phyloP scores from a whole-genome alignment of 2,113 vertebrate genomes.

The Epinephelus cyanopodus region DNA sequence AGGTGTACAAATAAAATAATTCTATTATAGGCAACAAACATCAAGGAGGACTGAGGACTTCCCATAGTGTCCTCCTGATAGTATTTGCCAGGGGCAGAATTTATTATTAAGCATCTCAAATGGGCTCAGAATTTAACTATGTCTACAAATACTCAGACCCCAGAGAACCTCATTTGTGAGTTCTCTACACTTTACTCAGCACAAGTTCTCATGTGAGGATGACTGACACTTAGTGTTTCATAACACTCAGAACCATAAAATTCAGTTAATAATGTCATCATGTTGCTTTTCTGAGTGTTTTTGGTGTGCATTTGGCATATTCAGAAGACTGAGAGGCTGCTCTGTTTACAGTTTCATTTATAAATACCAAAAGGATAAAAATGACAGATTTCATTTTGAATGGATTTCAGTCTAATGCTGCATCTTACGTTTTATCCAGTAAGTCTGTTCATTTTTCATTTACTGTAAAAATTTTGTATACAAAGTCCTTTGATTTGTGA shows the following conservation, averaged over 20 bases:
- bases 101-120: background rate
- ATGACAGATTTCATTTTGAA: background rate
- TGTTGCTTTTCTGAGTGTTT: background rate
- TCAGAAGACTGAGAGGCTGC: background rate
- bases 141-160: background rate
- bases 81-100: background rate
- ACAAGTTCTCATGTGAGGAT: background rate
- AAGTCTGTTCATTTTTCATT: background rate
- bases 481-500: background rate
- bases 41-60: background rate
- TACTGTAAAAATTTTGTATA: background rate
- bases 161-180: constrained; percentile 1
- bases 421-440: background rate
- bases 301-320: background rate
- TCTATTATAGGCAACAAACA: background rate
- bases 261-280: background rate
- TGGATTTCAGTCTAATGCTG: background rate
- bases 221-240: background rate
- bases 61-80: background rate
- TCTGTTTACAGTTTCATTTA: background rate
- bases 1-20: background rate
- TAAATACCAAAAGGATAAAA: background rate
- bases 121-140: background rate
- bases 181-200: background rate
- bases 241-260: constrained; percentile 10